Evolutionary conservation across 2,888 invertebrate species (phyloP).

Genomic region (Ditula angustiorana): DNA sequence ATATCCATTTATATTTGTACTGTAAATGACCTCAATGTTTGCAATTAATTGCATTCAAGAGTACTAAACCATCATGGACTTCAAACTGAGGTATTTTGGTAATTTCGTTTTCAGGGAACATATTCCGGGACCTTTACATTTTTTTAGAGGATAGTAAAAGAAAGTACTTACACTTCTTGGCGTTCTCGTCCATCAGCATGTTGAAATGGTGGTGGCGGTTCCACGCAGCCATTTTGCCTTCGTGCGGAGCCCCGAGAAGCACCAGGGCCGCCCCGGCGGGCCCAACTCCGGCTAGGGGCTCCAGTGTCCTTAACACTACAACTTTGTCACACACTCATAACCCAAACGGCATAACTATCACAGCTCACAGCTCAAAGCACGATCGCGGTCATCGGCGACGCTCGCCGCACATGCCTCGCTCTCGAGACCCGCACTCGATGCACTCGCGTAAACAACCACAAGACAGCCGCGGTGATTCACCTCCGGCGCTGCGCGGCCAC

Average conservation of each 20-base stretch:
- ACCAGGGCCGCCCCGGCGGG: conserved; percentile 86
- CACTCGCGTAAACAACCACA: conserved; percentile 84
- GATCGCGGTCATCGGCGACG: conserved; percentile 80
- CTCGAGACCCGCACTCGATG: conserved; percentile 79
- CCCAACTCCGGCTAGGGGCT: conserved; percentile 87
- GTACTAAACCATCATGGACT: no score
- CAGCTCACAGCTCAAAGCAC: conserved; percentile 76
- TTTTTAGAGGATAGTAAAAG: neutral
- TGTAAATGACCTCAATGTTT: no score
- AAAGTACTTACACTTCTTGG: conserved; percentile 87
- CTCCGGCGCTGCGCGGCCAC: conserved; percentile 74
- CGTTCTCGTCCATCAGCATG: conserved; percentile 89
- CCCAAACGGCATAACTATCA: conserved; percentile 78
- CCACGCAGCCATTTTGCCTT: conserved; percentile 89
- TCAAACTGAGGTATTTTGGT: no score
- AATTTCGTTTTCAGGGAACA: no score
- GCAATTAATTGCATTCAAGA: no score
- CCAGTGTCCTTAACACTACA: conserved; percentile 86
- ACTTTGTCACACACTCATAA: conserved; percentile 85
- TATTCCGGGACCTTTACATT: neutral
- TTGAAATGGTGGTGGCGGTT: conserved; percentile 90
- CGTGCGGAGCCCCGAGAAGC: conserved; percentile 86
- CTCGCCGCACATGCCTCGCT: conserved; percentile 82
- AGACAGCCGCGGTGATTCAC: conserved; percentile 80
- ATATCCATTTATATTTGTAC: no score